Evolutionary conservation across 1,140 invertebrate species (phyloP).

Genomic region (Ooceraea biroi): DNA sequence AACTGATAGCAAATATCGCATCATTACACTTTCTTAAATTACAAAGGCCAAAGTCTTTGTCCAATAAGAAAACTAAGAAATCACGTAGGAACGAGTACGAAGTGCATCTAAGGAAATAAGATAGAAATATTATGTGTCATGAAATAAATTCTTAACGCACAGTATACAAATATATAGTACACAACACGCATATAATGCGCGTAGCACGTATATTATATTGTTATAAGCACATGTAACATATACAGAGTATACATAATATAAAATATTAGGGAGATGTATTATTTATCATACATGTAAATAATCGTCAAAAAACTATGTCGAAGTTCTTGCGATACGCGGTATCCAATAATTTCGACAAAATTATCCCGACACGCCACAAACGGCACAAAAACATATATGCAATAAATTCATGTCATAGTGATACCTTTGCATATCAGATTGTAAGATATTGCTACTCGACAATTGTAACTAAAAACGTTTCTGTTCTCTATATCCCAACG

Average conservation of each 20-base stretch:
- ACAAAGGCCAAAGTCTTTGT: neutral
- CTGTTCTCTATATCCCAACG: neutral
- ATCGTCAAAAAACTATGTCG: no score
- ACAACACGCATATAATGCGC: neutral
- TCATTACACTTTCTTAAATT: neutral
- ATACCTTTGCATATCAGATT: neutral
- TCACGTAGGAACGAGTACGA: no score
- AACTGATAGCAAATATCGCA: neutral
- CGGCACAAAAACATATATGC: no score
- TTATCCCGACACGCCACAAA: no score
- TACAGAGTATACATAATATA: no score
- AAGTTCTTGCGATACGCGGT: no score
- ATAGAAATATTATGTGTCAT: neutral
- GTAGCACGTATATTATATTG: neutral
- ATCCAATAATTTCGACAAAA: no score
- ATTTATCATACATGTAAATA: no score
- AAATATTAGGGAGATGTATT: no score
- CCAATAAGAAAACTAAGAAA: no score
- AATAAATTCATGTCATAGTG: neutral
- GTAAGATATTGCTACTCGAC: neutral
- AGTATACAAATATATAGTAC: neutral
- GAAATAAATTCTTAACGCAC: neutral
- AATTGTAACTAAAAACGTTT: slow-evolving; percentile 17
- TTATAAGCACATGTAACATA: neutral
- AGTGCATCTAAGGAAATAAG: neutral